Base-by-base conservation (phyloP, 2,113 vertebrate genomes). In the Myocastor coypus region DNA sequence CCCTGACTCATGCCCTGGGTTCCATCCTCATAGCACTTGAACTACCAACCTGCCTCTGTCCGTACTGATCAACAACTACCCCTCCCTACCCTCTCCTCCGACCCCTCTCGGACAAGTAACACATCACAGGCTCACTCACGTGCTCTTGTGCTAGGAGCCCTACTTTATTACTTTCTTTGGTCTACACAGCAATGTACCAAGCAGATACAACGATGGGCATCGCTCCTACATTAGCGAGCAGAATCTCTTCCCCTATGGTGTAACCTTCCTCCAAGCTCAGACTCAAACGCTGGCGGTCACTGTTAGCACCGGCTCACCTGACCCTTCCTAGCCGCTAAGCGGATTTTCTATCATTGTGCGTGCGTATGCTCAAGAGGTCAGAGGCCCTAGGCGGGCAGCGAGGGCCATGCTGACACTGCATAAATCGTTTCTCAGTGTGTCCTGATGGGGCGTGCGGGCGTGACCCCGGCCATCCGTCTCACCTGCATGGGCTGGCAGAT, bases 401-500 rank as follows among this genome's bases (percentile, higher is more conserved):
- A 75, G 32, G 10, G 13, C 34, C 55, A 20, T 34, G 81, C 7
- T 57, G 19, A 24, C 6, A 1, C 42, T 75, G 66, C 34, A 63
- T 17, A 5, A 34, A 52, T 1, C 16, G 30, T 46, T 46, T 37
- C 11, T 69, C 24, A 40, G 46, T 12, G 57, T 19, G 50, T 59
- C 42, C 46, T 4, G 19, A 50, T 24, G 28, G 7, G 34, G 37
- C 24, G 4, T 17, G 28, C 83, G 73, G 40, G 10, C 0, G 30
- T 12, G 75, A 20, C 52, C 57, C 77, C 28, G 2, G 0, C 0
- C 2, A n/a, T 22, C 26, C 50, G 37, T 57, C 94, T 97, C 94
- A 99, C 99, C 99, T 99, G 99, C 98, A 99, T 97, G 0, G 99
- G 99, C 94, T 99, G 99, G 98, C 99, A 99, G 97, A 99, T 98